Percentiles rank a stretch among this genome's conserved stretches.
Evolutionary conservation across 2,888 invertebrate genomes (phyloP).

Genomic region (Lycaena phlaeas): DNA sequence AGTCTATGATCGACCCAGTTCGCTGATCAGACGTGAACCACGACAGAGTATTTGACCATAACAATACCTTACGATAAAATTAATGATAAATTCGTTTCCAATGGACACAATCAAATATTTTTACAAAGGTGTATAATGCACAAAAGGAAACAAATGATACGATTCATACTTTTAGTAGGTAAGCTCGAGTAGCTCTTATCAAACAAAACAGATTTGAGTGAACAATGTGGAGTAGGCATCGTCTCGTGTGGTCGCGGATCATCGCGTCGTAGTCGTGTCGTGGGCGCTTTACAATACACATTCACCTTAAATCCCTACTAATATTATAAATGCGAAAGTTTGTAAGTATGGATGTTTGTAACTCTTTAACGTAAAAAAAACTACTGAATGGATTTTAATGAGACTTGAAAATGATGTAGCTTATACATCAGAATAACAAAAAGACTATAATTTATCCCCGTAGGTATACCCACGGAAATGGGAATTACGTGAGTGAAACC

Average conservation of each 20-base stretch:
- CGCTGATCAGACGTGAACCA: conserved; percentile 45
- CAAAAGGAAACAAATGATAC: conserved; percentile 51
- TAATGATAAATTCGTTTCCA: conserved; percentile 33
- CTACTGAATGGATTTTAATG: too few relatives aligned
- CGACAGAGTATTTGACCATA: conserved; percentile 50
- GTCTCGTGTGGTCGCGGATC: conserved; percentile 23
- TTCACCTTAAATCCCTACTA: too few relatives aligned
- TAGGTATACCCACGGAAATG: too few relatives aligned
- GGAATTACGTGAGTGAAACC: too few relatives aligned
- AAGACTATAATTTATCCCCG: too few relatives aligned
- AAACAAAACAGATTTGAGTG: conserved; percentile 60
- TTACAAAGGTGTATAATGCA: conserved; percentile 47
- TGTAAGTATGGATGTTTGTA: too few relatives aligned
- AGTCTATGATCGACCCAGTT: conserved; percentile 47
- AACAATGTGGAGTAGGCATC: conserved; percentile 57
- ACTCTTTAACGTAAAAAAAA: too few relatives aligned
- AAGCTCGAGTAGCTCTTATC: conserved; percentile 64
- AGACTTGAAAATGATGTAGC: too few relatives aligned
- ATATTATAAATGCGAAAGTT: too few relatives aligned
- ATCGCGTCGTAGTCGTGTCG: conserved; percentile 21
- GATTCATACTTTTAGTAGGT: conserved; percentile 48
- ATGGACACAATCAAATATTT: conserved; percentile 50
- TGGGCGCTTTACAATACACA: conserved; percentile 40
- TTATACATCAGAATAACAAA: too few relatives aligned
- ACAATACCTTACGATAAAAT: conserved; percentile 30